Evolutionary conservation across 2,888 invertebrate species (phyloP), one percentile per base, ranked within the genome.

Genomic region (Rhodophaea formosa): DNA sequence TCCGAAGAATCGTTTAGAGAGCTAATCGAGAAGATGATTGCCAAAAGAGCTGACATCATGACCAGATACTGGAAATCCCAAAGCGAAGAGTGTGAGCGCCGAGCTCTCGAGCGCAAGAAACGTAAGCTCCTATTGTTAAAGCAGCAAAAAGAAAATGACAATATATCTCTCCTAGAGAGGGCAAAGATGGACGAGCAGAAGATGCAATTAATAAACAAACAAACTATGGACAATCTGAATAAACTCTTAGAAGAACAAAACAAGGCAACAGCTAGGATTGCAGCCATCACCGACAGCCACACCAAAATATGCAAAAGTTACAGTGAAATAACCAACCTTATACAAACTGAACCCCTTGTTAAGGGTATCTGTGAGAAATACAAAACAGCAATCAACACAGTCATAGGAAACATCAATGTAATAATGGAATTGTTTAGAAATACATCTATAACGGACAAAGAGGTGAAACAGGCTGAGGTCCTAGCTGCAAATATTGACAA

Each of bases 211-310:
- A 72, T 84, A 0, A 86, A 91, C 61, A 80, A 79, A 66, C 78
- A 87, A 59, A 84, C 84, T 16, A 79, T 88, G 60, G 90, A 92
- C 62, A 87, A 92, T 56, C 91, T 91, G 83, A 88, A 92, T 59
- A 85, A 78, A 64, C 86, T 92, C 66, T 76, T 92, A 59, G 92
- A 92, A 67, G 85, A 93, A 69, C 88, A 92, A 70, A 88, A 88
- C 56, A 89, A 81, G 70, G 88, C 87, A 0, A 81, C 83, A 7
- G 80, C 80, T 6, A 73, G 86, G 53, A 86, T 93, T 64, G 92
- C 93, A n/a, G 84, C 90, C 0, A 91, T 94, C 15, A 90, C 92
- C 29, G 87, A 91, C 46, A 92, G 92, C 64, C 93, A 94, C 63
- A 84, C 87, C 0, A 92, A 91, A 67, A 93, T 94, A 66, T 88